Conservation (phyloP, 2,113 vertebrate genomes). For the Eurypyga helias region DNA sequence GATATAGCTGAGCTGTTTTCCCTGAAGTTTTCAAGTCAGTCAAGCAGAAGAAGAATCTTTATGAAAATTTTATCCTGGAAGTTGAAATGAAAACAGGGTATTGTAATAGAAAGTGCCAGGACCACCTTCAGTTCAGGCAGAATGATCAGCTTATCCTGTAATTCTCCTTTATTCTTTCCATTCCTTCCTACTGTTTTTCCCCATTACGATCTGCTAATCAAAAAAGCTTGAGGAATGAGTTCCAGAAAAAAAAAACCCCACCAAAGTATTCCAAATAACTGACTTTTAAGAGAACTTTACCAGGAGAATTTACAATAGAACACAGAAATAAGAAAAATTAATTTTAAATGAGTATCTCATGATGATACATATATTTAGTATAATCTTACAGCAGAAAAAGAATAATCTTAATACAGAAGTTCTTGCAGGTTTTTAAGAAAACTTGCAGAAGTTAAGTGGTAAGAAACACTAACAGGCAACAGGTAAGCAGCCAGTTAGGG, state of each 20-base stretch:
- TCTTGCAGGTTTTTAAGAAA: not conserved
- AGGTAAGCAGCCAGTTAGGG: not conserved
- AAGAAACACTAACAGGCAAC: not conserved
- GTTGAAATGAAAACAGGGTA: constrained; percentile 4
- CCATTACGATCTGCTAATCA: not conserved
- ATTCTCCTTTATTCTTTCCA: constrained; percentile 19
- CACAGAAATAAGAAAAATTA: not conserved
- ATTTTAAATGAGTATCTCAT: not conserved
- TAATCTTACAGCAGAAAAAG: not conserved
- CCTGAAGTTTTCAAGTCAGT: not conserved
- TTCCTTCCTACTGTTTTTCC: not conserved
- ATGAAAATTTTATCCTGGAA: not conserved
- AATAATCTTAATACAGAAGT: not conserved
- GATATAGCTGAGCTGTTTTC: not conserved
- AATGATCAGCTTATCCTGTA: not conserved
- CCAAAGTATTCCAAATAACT: not conserved
- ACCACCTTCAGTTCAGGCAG: constrained; percentile 1
- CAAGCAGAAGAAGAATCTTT: not conserved
- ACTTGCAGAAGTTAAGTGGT: not conserved
- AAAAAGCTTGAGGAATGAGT: not conserved
- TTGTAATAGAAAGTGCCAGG: not conserved
- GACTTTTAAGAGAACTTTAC: not conserved
- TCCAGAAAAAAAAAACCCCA: not conserved
- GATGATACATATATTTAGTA: not conserved
- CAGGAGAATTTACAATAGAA: not conserved